Evolutionary conservation across 2,888 invertebrate genomes (phyloP).

Genomic region (Drosophila antonietae): DNA sequence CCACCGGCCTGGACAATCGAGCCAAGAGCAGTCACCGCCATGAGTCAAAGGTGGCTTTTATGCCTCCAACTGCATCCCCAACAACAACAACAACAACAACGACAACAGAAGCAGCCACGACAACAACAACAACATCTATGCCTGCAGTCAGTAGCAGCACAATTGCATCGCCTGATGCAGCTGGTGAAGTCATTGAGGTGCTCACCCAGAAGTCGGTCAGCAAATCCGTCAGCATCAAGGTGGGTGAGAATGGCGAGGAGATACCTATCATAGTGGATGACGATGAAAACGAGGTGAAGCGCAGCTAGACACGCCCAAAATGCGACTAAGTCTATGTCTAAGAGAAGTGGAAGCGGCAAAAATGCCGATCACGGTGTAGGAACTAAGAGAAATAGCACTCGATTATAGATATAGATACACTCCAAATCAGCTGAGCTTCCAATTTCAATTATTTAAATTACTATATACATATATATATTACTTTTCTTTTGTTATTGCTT

Average conservation of each 20-base stretch:
- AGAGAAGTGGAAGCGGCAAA: not conserved
- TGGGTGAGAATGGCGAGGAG: slow-evolving; percentile 84
- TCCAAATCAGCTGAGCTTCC: not conserved
- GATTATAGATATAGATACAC: not conserved
- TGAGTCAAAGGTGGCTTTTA: slow-evolving; percentile 52
- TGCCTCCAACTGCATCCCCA: not conserved
- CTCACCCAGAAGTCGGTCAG: slow-evolving; percentile 85
- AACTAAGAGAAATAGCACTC: not conserved
- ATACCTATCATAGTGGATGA: slow-evolving; percentile 81
- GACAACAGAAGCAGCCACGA: slow-evolving; percentile 1
- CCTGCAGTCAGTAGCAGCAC: not conserved
- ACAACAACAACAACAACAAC: not conserved
- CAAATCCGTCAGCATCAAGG: slow-evolving; percentile 86
- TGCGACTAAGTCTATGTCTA: slow-evolving; percentile 20
- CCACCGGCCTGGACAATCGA: slow-evolving; percentile 52
- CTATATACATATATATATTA: not conserved
- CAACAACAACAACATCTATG: slow-evolving; percentile 7
- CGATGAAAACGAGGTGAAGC: slow-evolving; percentile 71
- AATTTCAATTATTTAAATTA: not conserved
- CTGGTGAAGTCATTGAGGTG: slow-evolving; percentile 70
- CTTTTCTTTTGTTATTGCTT: not conserved
- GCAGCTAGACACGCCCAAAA: slow-evolving; percentile 21
- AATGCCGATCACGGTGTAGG: not conserved
- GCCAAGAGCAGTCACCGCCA: slow-evolving; percentile 62
- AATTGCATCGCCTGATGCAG: slow-evolving; percentile 4